phyloP scores from a whole-genome alignment of 2,113 vertebrate species.

The Gadus chalcogrammus region DNA sequence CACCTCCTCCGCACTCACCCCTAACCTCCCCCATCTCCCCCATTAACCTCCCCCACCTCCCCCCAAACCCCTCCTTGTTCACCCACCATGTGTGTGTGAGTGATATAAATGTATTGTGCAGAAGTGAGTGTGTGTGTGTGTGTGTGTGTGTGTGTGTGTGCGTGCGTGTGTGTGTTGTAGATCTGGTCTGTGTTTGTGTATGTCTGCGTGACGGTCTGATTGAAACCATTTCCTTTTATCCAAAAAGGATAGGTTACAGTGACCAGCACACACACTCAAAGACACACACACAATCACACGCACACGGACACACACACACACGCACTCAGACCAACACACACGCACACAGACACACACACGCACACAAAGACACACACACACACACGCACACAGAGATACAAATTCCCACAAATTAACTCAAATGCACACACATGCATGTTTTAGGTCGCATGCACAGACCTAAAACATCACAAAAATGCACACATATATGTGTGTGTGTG shows the following conservation, averaged over 20 bases:
- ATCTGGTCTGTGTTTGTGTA: conserved; percentile 21
- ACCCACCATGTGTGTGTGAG: conserved; percentile 30
- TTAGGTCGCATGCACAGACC: conserved; percentile 12
- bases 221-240: too few species aligned
- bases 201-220: conserved; percentile 19
- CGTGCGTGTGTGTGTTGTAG: background rate
- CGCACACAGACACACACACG: conserved; percentile 4
- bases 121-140: background rate
- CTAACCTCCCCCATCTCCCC: too few species aligned
- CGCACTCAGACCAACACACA: conserved; percentile 13
- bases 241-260: too few species aligned
- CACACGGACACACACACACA: background rate
- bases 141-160: background rate
- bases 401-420: background rate
- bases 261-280: too few species aligned
- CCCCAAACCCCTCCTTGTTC: conserved; percentile 8
- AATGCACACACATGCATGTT: background rate
- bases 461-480: conserved; percentile 5
- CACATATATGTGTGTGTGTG: background rate
- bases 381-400: background rate
- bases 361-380: background rate
- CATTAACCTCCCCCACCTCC: too few species aligned
- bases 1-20: too few species aligned
- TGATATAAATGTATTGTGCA: background rate
- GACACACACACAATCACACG: conserved; percentile 1